phyloP scores from a whole-genome alignment of 2,797 vertebrate species.

The Mormyrops boulengeri region DNA sequence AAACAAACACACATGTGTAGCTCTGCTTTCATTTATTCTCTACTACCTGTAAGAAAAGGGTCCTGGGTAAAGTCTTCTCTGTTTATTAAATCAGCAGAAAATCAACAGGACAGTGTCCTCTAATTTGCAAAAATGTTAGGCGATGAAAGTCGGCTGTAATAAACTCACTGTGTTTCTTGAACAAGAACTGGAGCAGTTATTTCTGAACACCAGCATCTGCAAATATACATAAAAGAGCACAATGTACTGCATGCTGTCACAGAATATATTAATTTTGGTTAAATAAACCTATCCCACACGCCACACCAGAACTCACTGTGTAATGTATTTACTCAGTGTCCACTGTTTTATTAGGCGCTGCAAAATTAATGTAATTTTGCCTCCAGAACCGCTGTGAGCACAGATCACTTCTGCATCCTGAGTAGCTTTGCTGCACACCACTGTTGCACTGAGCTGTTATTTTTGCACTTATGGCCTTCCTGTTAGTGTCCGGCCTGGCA shows the following conservation, averaged over 20 bases:
- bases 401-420: not conserved
- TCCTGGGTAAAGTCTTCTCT: not conserved
- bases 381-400: not conserved
- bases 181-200: not conserved
- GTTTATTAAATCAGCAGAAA: not conserved
- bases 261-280: not conserved
- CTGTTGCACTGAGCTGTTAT: not conserved
- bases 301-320: not conserved
- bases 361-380: too few species aligned
- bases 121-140: not conserved
- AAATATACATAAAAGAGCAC: not conserved
- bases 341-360: too few species aligned
- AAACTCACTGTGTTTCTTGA: not conserved
- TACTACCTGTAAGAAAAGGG: not conserved
- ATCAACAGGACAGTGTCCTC: not conserved
- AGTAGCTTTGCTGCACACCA: not conserved
- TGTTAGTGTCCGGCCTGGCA: not conserved
- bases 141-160: not conserved
- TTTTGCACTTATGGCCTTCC: not conserved
- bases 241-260: not conserved
- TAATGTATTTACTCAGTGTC: not conserved
- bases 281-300: not conserved
- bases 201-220: not conserved
- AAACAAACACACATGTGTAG: not conserved
- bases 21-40: not conserved